Evolutionary conservation across 2,797 vertebrate species (phyloP), one percentile per base, ranked within the genome.

Genomic region (Danio jaintianensis): DNA sequence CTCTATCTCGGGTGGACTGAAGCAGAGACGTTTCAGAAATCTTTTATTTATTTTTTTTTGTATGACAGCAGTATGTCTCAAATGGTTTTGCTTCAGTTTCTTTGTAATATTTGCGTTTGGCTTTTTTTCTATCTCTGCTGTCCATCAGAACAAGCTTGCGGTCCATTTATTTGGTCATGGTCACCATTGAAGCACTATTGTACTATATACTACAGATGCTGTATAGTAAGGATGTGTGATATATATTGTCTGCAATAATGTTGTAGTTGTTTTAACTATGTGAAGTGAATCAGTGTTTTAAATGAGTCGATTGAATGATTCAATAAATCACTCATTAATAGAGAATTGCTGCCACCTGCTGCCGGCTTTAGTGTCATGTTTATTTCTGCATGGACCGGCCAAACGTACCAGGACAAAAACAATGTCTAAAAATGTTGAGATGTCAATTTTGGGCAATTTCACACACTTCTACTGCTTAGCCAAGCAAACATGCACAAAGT

Each of bases 121-220:
- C 4, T 53, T 69, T 69, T n/a, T 9, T 55, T 55, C 22, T 67
- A 29, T 53, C 48, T 11, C 29, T 70, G n/a, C 7, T 71, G 50
- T 71, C 50, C 40, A 3, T 55, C 68, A 70, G 36, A 55, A 70
- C n/a, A 55, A n/a, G 20, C 4, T 70, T 62, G 59, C 59, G 62
- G 40, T 8, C 16, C 4, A 9, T n/a, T 62, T 40, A 29, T 29
- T 71, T 71, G 7, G n/a, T 18, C 1, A 2, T 70, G 50, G 20
- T 67, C 10, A 53, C 10, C 9, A 18, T 29, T 13, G n/a, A 16
- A 70, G 67, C 53, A 20, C 36, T 62, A 62, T 15, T 38, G 7
- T 59, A 16, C 16, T 20, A 29, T 12, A 16, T 36, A 55, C 48
- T 18, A 8, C 16, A 70, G 36, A 8, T 18, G 40, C 10, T 70